A percentile compares a stretch with the other conserved stretches of the same genome.
Conservation (phyloP, 2,797 vertebrate species). For the Crenichthys baileyi region DNA sequence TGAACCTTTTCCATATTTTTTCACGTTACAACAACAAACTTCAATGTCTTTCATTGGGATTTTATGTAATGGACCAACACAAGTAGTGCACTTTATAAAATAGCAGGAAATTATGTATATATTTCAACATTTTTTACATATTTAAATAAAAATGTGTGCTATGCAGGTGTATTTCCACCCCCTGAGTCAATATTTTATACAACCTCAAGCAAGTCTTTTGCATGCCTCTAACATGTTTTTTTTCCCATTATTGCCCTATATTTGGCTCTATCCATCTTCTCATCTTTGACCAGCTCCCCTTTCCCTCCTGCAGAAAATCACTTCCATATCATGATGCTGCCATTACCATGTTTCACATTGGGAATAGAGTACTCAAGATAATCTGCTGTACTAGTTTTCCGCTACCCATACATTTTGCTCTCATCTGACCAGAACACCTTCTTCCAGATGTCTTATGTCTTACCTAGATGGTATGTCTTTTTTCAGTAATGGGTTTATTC, state of each 20-base stretch:
- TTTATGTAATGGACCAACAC: not conserved
- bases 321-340: not conserved
- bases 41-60: not conserved
- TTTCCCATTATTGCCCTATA: not conserved
- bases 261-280: not conserved
- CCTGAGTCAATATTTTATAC: not conserved
- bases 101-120: not conserved
- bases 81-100: not conserved
- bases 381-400: too few relatives aligned
- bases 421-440: not conserved
- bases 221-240: not conserved
- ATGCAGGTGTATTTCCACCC: not conserved
- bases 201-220: not conserved
- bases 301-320: not conserved
- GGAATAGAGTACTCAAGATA: too few relatives aligned
- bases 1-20: not conserved
- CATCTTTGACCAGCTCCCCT: not conserved
- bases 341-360: too few relatives aligned
- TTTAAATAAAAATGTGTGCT: not conserved
- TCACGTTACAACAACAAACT: not conserved
- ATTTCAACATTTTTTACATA: not conserved
- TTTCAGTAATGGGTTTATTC: not conserved
- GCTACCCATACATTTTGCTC: too few relatives aligned
- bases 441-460: not conserved
- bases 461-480: not conserved